Conservation (phyloP, 2,113 vertebrate genomes). For the Galemys pyrenaicus region DNA sequence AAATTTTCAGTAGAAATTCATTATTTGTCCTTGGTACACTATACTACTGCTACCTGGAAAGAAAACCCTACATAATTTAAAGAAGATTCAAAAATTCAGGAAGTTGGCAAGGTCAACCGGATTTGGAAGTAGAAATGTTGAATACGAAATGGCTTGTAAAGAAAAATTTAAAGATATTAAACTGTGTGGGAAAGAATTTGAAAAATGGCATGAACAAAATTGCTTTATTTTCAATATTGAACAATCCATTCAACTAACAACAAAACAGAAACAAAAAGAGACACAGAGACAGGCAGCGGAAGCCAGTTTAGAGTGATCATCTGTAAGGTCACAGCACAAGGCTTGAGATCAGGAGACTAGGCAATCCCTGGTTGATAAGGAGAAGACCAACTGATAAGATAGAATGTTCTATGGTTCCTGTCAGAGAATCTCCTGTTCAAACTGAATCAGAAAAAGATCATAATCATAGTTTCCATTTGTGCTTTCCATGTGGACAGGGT, state of each 20-base stretch:
- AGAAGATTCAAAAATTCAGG: not conserved
- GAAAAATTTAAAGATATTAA: not conserved
- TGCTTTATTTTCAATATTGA: not conserved
- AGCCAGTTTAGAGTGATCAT: no score
- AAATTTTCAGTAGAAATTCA: not conserved
- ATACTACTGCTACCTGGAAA: not conserved
- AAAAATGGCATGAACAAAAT: not conserved
- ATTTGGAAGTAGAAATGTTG: not conserved
- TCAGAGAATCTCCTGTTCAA: not conserved
- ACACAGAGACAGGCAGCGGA: accelerated
- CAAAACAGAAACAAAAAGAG: not conserved
- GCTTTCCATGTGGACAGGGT: not conserved
- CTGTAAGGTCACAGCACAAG: accelerated
- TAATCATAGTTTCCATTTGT: not conserved
- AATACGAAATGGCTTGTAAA: not conserved
- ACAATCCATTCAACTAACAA: not conserved
- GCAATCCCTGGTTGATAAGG: accelerated
- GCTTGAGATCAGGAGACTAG: not conserved
- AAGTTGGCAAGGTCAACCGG: not conserved
- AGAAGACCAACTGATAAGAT: no score
- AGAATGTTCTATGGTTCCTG: not conserved
- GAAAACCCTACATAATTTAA: not conserved
- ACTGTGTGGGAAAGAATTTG: not conserved
- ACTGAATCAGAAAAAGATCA: not conserved
- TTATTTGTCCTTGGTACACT: not conserved